Base-by-base conservation (phyloP, 2,888 invertebrate genomes). In the Polyommatus iphigenia region DNA sequence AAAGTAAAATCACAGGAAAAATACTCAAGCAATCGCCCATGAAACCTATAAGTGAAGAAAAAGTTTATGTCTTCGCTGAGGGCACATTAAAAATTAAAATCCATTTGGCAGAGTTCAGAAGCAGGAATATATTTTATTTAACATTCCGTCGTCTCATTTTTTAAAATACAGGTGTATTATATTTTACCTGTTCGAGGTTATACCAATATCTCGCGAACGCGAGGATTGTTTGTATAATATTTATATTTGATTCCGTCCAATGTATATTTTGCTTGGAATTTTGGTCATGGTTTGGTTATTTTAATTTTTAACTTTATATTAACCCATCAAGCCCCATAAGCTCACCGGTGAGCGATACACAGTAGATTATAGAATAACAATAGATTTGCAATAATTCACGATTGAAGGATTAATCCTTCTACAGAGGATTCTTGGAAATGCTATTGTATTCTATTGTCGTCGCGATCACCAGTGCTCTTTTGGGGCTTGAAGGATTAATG, bases 71-170 rank as follows among this genome's bases (percentile, higher is more conserved):
- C 46, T 73, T 46, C 73, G 24, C 73, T 41, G 46, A 73, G 24
- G 46, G 73, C 20, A 72, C 46, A 73, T 73, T 73, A 36, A 73
- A 73, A 73, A 73, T 73, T 73, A 41, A 73, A 73, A 73, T 73
- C 73, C 73, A 73, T 73, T 73, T 73, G 73, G 73, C 46, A 73
- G 73, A 73, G 73, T 72, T 72, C 36, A 41, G 72, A 7, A 72
- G 41, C 41, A 36, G 8, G 72, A 72, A 72, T 24, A 72, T 41
- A 41, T 72, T 41, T 72, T 72, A 67, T 67, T 67, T 32, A 67
- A 67, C 29, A 67, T 67, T 29, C 32, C 67, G 67, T 67, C 29
- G 13, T 67, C 67, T 67, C 67, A 67, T 67, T 67, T 67, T 67
- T 67, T 67, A 32, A 67, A 67, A 20, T 67, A 67, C 67, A 29